These are phyloP conservation scores for human DNA, from an alignment of 2,113 vertebrate species.

Conservation along the genomic window DNA sequence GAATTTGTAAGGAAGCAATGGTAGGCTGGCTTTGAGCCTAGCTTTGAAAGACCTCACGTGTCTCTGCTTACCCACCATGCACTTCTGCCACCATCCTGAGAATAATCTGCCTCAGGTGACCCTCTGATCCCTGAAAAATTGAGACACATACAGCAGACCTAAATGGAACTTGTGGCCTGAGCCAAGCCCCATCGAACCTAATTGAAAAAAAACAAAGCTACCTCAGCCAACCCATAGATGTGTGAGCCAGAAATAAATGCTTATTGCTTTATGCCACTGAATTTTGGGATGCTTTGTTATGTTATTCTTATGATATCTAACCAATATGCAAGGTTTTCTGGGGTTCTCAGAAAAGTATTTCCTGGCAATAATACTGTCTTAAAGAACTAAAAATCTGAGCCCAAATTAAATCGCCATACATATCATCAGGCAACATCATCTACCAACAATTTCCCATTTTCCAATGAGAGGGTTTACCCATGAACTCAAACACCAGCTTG, in stretches of 20 bases:
- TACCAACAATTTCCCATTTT: background rate
- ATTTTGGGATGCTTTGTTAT: background rate
- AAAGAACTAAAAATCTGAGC: background rate
- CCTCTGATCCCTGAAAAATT: background rate
- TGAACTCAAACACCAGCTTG: background rate
- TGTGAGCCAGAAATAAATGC: background rate
- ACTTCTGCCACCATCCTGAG: background rate
- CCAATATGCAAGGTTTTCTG: background rate
- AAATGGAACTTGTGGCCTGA: background rate
- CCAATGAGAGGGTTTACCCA: background rate
- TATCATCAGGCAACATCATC: background rate
- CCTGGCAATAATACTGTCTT: background rate
- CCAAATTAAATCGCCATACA: background rate
- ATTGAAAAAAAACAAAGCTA: background rate
- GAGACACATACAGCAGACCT: background rate
- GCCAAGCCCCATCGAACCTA: background rate
- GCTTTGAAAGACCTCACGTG: background rate
- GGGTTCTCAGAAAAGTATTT: background rate
- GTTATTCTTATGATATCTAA: background rate
- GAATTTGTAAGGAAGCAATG: background rate
- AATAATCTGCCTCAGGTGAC: background rate
- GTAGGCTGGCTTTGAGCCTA: background rate
- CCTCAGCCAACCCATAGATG: background rate
- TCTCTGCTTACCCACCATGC: background rate
- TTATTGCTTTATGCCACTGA: background rate